Conservation (phyloP, 2,888 invertebrate species). For the Eurytoma adleriae region DNA sequence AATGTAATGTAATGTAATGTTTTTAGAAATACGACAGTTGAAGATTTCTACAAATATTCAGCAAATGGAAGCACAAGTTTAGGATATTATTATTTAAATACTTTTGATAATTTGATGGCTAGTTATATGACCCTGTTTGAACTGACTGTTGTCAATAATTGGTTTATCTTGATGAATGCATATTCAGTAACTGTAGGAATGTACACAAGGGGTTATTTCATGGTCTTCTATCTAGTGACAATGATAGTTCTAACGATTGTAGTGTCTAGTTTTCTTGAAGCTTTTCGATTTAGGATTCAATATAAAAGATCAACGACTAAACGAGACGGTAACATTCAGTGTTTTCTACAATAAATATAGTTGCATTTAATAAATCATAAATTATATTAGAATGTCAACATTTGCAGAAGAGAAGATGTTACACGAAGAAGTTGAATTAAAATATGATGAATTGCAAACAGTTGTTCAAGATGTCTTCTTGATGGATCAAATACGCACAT, state of each 20-base stretch:
- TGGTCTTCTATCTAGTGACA: slow-evolving; percentile 91
- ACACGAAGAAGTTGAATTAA: slow-evolving; percentile 85
- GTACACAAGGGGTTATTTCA: slow-evolving; percentile 90
- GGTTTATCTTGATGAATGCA: slow-evolving; percentile 95
- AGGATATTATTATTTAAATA: slow-evolving; percentile 92
- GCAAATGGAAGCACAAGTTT: slow-evolving; percentile 82
- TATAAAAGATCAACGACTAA: slow-evolving; percentile 89
- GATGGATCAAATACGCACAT: slow-evolving; percentile 77
- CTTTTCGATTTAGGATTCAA: slow-evolving; percentile 91
- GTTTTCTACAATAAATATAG: slow-evolving; percentile 22
- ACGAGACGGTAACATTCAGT: slow-evolving; percentile 80
- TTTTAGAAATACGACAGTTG: slow-evolving; percentile 88
- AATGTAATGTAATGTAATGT: slow-evolving; percentile 2
- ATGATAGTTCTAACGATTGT: slow-evolving; percentile 95
- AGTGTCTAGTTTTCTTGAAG: slow-evolving; percentile 92
- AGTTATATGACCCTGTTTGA: slow-evolving; percentile 92
- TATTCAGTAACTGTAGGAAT: slow-evolving; percentile 84
- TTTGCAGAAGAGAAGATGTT: slow-evolving; percentile 84
- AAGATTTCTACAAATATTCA: slow-evolving; percentile 87
- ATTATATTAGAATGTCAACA: slow-evolving; percentile 28
- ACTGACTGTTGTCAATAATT: slow-evolving; percentile 93
- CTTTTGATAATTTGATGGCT: slow-evolving; percentile 87
- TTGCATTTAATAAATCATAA: slow-evolving; percentile 19
- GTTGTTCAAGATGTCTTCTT: slow-evolving; percentile 78
- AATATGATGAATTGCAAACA: slow-evolving; percentile 82